phyloP scores from a whole-genome alignment of 1,140 invertebrate species.

The Hydropsyche tenuis region DNA sequence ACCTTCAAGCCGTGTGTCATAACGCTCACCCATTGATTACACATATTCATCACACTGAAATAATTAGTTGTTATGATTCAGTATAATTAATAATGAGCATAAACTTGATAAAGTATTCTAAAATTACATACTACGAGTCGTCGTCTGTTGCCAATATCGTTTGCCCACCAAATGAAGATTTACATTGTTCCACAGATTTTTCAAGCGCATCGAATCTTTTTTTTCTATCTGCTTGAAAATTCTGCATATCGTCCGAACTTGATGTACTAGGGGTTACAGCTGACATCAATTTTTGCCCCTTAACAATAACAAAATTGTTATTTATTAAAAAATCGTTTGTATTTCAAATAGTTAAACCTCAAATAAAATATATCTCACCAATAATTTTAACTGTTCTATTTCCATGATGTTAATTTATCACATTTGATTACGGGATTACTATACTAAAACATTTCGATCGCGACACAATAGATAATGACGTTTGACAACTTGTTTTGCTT shows the following conservation, averaged over 20 bases:
- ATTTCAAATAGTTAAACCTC: neutral
- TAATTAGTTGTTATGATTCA: conserved; percentile 24
- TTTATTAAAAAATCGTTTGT: neutral
- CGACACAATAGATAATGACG: conserved; percentile 11
- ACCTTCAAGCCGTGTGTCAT: conserved; percentile 73
- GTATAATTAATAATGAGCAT: conserved; percentile 26
- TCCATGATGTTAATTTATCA: neutral
- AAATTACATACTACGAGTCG: conserved; percentile 9
- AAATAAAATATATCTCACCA: neutral
- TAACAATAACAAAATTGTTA: neutral
- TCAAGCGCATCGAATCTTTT: neutral
- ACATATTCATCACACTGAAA: conserved; percentile 64
- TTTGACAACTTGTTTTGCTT: conserved; percentile 31
- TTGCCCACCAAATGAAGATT: neutral
- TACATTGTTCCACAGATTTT: neutral
- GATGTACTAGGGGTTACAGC: conserved; percentile 60
- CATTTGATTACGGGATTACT: neutral
- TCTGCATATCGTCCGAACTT: conserved; percentile 55
- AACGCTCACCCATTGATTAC: conserved; percentile 72
- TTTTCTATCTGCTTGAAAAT: conserved; percentile 58
- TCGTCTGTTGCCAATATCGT: conserved; percentile 20
- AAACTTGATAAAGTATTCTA: neutral
- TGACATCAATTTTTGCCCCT: conserved; percentile 66
- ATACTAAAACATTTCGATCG: neutral
- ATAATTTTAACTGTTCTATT: conserved; percentile 8